These are phyloP conservation scores for Neostethus bicornis DNA, from an alignment of 2,797 vertebrate species.

Conservation along the genomic window DNA sequence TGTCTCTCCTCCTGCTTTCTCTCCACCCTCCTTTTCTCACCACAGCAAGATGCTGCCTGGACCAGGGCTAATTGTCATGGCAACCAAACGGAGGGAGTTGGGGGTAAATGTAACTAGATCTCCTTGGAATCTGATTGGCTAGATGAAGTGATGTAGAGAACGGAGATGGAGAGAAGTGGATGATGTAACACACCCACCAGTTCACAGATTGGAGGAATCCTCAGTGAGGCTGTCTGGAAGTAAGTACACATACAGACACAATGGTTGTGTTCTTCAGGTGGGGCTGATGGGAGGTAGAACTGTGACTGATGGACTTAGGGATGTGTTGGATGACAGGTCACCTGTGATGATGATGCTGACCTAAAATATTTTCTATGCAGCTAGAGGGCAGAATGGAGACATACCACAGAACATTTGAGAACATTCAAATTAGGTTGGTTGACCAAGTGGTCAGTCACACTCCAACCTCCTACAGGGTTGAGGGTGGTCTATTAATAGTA, in stretches of 20 bases:
- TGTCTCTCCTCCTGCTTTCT: conserved; percentile 44
- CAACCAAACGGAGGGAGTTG: conserved; percentile 64
- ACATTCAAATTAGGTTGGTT: conserved; percentile 56
- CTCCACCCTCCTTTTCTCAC: conserved; percentile 61
- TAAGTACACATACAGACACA: conserved; percentile 55
- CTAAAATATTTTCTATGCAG: conserved; percentile 38
- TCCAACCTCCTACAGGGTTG: conserved; percentile 34
- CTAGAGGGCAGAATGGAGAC: conserved; percentile 47
- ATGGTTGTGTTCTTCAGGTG: conserved; percentile 59
- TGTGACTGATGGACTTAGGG: conserved; percentile 18
- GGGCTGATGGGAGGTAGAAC: conserved; percentile 31
- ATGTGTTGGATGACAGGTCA: conserved; percentile 20
- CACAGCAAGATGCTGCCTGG: conserved; percentile 82
- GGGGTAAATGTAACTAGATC: conserved; percentile 64
- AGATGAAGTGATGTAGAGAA: conserved; percentile 38
- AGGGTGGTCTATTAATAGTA: conserved; percentile 47
- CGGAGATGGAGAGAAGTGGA: conserved; percentile 30
- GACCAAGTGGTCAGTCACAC: conserved; percentile 57
- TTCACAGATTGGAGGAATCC: conserved; percentile 65
- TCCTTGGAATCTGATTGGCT: conserved; percentile 58
- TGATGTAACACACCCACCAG: conserved; percentile 66
- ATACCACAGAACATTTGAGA: conserved; percentile 62
- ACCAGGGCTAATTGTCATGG: conserved; percentile 80
- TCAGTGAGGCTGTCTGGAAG: conserved; percentile 41
- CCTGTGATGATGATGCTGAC: conserved; percentile 1